These are phyloP conservation scores for Leptopilina clavipes DNA, from an alignment of 1,140 invertebrate species.

Conservation along the genomic window DNA sequence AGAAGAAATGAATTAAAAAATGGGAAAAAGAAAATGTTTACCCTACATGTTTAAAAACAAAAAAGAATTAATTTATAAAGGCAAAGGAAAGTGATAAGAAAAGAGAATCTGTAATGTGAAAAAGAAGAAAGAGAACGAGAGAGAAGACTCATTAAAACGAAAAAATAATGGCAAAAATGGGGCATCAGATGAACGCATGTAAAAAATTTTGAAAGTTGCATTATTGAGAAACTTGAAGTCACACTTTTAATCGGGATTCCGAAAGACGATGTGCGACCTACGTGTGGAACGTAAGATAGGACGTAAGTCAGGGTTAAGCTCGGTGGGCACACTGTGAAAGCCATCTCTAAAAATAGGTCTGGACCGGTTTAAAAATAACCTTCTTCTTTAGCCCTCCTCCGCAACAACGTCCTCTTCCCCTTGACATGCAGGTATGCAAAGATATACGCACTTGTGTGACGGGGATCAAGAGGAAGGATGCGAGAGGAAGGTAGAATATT, in stretches of 20 bases:
- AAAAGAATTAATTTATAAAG: too few species aligned
- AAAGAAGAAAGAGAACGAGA: too few species aligned
- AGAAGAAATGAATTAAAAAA: too few species aligned
- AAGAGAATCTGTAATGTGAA: too few species aligned
- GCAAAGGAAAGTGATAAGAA: too few species aligned
- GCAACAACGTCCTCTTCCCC: slow-evolving; percentile 31
- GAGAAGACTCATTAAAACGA: too few species aligned
- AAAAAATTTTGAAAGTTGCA: too few species aligned
- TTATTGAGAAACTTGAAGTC: neutral
- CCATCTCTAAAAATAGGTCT: slow-evolving; percentile 59
- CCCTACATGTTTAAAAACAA: too few species aligned
- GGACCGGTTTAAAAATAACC: slow-evolving; percentile 59
- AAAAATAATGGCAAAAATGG: too few species aligned
- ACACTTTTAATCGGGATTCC: slow-evolving; percentile 49
- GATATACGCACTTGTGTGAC: slow-evolving; percentile 45
- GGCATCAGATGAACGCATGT: too few species aligned
- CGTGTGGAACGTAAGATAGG: slow-evolving; percentile 44
- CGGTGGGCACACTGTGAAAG: slow-evolving; percentile 56
- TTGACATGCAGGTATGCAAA: slow-evolving; percentile 43
- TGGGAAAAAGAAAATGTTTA: too few species aligned
- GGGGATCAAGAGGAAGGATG: slow-evolving; percentile 56
- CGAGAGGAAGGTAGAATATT: slow-evolving; percentile 58
- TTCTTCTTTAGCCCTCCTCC: slow-evolving; percentile 21
- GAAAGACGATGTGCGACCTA: slow-evolving; percentile 48
- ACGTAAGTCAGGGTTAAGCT: slow-evolving; percentile 59